phyloP scores from a whole-genome alignment of 37 sponge, comb jelly and placozoan species.

The Cladorhizidae sp. region DNA sequence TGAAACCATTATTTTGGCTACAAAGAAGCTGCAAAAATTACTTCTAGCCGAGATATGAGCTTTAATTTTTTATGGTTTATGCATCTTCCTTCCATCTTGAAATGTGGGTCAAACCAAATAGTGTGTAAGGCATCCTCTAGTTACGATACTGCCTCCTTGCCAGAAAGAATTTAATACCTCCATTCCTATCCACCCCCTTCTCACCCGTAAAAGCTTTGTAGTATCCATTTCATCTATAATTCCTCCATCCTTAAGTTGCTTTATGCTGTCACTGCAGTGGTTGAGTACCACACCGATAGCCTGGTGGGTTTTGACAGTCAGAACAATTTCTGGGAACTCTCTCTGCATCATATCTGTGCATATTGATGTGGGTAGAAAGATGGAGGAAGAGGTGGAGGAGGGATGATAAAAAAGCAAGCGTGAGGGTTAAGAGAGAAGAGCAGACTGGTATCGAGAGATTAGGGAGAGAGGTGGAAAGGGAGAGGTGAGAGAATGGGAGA shows the following conservation, averaged over 20 bases:
- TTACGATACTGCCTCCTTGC: no score
- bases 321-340: constrained; percentile 76
- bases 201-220: constrained; percentile 46
- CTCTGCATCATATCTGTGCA: constrained; percentile 59
- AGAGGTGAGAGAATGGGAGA: background rate
- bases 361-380: background rate
- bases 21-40: no score
- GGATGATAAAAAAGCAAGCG: no score
- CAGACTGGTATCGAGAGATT: background rate
- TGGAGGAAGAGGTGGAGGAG: background rate
- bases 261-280: constrained; percentile 70
- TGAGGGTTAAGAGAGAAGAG: background rate
- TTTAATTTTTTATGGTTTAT: no score
- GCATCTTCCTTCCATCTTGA: no score
- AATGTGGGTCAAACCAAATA: no score
- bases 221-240: constrained; percentile 80
- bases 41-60: no score
- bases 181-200: background rate
- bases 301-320: constrained; percentile 87
- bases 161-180: no score
- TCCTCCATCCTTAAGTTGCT: constrained; percentile 57
- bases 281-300: constrained; percentile 84
- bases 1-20: no score
- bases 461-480: background rate
- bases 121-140: no score